These are phyloP conservation scores for Myotis findleyi DNA, from an alignment of 2,797 vertebrate genomes.

Conservation along the genomic window DNA sequence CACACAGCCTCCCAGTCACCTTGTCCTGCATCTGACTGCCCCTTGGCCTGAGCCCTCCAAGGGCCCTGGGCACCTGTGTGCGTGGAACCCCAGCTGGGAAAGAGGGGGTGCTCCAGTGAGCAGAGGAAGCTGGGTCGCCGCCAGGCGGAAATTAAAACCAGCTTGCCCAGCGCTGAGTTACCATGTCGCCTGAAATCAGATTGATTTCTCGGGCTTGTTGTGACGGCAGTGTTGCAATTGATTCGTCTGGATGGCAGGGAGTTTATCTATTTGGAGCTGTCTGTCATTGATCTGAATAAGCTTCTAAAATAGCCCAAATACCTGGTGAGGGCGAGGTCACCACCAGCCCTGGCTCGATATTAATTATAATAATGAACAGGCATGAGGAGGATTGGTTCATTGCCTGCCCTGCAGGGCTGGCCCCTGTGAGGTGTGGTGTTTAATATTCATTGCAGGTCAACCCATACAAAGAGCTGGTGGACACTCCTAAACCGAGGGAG, in stretches of 20 bases:
- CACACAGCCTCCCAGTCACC: neutral
- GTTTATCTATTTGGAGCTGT: constrained; percentile 78
- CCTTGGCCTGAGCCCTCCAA: neutral
- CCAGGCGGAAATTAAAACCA: constrained; percentile 78
- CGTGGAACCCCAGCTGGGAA: neutral
- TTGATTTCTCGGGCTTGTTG: constrained; percentile 82
- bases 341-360: constrained; percentile 78
- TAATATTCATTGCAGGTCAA: constrained; percentile 73
- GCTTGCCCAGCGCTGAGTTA: constrained; percentile 74
- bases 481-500: neutral
- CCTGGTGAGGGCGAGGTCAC: constrained; percentile 70
- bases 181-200: constrained; percentile 82
- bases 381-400: constrained; percentile 75
- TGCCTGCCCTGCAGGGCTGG: constrained; percentile 66
- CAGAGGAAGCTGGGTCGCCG: constrained; percentile 70
- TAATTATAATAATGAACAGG: constrained; percentile 87
- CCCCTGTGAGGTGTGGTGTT: constrained; percentile 69
- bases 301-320: constrained; percentile 79
- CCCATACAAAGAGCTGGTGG: neutral
- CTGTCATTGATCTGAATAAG: constrained; percentile 83
- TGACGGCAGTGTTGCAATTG: constrained; percentile 81
- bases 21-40: neutral
- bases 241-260: constrained; percentile 81
- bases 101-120: neutral
- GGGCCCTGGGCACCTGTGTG: neutral